phyloP scores from a whole-genome alignment of 2,113 vertebrate species.

The Piaya cayana region DNA sequence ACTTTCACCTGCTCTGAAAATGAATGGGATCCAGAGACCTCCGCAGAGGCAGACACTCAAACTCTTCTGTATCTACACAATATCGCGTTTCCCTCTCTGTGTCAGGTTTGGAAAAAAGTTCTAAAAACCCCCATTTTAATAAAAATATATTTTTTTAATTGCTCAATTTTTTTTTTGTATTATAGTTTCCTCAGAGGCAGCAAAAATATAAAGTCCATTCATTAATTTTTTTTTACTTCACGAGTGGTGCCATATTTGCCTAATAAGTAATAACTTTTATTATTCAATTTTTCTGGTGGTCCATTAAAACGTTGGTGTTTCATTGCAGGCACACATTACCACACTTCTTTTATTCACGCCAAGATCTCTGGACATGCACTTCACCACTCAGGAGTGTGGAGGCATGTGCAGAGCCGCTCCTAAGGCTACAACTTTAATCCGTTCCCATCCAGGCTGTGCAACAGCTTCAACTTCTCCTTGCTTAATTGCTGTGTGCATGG shows the following conservation, averaged over 20 bases:
- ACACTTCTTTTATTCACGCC: background rate
- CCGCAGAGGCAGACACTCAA: background rate
- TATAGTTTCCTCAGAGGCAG: background rate
- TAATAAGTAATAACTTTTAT: background rate
- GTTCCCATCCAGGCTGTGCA: background rate
- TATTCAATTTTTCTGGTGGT: background rate
- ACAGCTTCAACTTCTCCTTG: background rate
- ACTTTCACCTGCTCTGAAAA: background rate
- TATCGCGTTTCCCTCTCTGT: background rate
- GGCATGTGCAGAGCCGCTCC: accelerated
- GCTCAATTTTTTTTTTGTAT: background rate
- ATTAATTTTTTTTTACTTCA: background rate
- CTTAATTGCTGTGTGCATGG: background rate
- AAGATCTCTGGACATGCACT: background rate
- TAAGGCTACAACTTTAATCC: background rate
- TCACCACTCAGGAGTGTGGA: background rate
- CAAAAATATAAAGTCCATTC: background rate
- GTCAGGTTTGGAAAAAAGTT: background rate
- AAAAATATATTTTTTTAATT: background rate
- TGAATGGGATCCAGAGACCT: background rate
- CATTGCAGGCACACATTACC: background rate
- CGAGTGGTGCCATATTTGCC: background rate
- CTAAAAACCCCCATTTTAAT: background rate
- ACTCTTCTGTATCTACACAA: background rate
- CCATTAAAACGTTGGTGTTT: background rate